phyloP scores from a whole-genome alignment of 2,888 invertebrate genomes.

The Sinopyrophorus schimmeli region DNA sequence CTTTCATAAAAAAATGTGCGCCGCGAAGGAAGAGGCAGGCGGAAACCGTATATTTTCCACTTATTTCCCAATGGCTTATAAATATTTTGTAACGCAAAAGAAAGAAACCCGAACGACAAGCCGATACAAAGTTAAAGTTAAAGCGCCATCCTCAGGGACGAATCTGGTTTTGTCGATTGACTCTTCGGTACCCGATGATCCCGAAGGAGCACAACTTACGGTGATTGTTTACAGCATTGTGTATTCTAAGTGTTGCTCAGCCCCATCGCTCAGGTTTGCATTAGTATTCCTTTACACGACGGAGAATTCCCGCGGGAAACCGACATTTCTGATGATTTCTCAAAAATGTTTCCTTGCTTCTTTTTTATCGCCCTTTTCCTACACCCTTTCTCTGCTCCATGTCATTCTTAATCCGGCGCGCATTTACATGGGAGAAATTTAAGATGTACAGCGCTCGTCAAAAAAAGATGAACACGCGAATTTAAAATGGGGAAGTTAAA shows the following conservation, averaged over 20 bases:
- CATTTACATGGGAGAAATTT: slow-evolving; percentile 1
- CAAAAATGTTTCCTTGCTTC: slow-evolving; percentile 16
- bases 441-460: too few species aligned
- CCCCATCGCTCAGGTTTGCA: slow-evolving; percentile 28
- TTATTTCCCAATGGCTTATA: slow-evolving; percentile 7
- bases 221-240: slow-evolving; percentile 36
- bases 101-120: slow-evolving; percentile 13
- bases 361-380: too few species aligned
- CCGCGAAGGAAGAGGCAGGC: too few species aligned
- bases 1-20: too few species aligned
- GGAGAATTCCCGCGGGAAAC: slow-evolving; percentile 25
- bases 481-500: too few species aligned
- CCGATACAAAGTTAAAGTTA: slow-evolving; percentile 3
- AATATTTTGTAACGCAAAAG: background rate
- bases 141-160: slow-evolving; percentile 2
- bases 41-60: too few species aligned
- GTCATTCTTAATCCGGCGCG: too few species aligned
- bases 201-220: slow-evolving; percentile 21
- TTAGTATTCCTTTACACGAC: slow-evolving; percentile 35
- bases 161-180: slow-evolving; percentile 25
- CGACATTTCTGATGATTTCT: slow-evolving; percentile 19
- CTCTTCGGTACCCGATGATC: slow-evolving; percentile 23
- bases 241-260: slow-evolving; percentile 31
- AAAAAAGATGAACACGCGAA: too few species aligned
- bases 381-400: too few species aligned